phyloP scores from a whole-genome alignment of 2,888 invertebrate species.

The Melanotus villosus region DNA sequence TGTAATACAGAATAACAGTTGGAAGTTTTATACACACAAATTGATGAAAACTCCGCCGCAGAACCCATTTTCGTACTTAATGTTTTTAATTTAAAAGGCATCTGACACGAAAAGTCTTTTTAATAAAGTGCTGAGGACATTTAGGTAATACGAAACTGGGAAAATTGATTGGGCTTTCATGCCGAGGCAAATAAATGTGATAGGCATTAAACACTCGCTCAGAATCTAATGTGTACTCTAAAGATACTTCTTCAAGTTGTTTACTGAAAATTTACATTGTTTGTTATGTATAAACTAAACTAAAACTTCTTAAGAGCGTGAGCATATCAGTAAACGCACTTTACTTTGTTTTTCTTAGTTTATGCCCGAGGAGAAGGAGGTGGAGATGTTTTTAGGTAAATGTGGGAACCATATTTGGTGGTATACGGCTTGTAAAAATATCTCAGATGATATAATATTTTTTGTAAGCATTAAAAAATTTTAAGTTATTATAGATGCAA shows the following conservation, averaged over 20 bases:
- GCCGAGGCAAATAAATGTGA: neutral
- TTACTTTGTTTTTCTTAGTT: neutral
- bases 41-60: conserved; percentile 9
- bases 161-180: neutral
- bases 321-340: neutral
- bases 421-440: too few species aligned
- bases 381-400: too few species aligned
- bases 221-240: neutral
- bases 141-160: neutral
- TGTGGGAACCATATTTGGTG: too few species aligned
- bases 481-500: too few species aligned
- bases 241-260: neutral
- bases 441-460: too few species aligned
- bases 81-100: conserved; percentile 14
- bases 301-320: neutral
- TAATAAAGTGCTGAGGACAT: conserved; percentile 5
- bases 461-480: too few species aligned
- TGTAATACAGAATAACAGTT: neutral
- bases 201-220: neutral
- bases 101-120: conserved; percentile 13
- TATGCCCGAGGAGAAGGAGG: too few species aligned
- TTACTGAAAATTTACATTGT: conserved; percentile 9
- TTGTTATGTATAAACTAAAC: neutral
- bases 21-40: conserved; percentile 9
- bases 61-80: neutral